Evolutionary conservation across 2,797 vertebrate species (phyloP), one percentile per base, ranked within the genome.

Genomic region (Pachyuromys duprasi): DNA sequence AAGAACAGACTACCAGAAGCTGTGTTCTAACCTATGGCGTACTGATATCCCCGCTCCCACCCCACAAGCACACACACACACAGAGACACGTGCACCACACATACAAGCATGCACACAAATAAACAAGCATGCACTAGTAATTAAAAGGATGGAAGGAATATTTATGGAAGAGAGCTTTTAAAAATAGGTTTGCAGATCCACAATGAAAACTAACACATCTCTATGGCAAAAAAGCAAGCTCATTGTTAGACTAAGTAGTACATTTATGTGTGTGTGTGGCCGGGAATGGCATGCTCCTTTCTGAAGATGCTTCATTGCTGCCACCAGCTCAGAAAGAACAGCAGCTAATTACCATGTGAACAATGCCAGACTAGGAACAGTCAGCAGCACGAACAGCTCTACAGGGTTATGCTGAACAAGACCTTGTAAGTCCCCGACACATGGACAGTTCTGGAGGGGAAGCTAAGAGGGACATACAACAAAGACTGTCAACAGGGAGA

Each of bases 181-280:
- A 86, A 97, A 94, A 79, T 13, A 69, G 7, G 81, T 36, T 57
- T 93, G 49, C 17, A 90, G 42, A 90, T 91, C 81, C 42, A 39
- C 13, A 53, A 69, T 70, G 70, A 90, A 90, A 84, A 81, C 90
- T 20, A 90, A 94, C 87, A 65, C 39, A 2, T 94, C 65, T 57
- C 1, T 83, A 3, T 91, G 65, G 22, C 33, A 42, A 81, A 91
- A 87, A 90, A 88, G 13, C 18, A 91, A 91, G 31, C 7, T 95
- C 70, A 60, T 70, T 69, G 55, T 81, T 95, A 91, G 55, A 65
- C 42, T 65, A 75, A 91, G 80, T 3, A 60, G 57, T 69, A 9
- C 5, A 78, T 74, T 95, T 88, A 13, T 53, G n/a, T 49, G 42
- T 88, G 13, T 53, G n/a, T 36, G 42, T 39, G 62, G 36, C n/a